Base-by-base conservation (phyloP, 2,888 invertebrate species). In the Petrolisthes cinctipes region DNA sequence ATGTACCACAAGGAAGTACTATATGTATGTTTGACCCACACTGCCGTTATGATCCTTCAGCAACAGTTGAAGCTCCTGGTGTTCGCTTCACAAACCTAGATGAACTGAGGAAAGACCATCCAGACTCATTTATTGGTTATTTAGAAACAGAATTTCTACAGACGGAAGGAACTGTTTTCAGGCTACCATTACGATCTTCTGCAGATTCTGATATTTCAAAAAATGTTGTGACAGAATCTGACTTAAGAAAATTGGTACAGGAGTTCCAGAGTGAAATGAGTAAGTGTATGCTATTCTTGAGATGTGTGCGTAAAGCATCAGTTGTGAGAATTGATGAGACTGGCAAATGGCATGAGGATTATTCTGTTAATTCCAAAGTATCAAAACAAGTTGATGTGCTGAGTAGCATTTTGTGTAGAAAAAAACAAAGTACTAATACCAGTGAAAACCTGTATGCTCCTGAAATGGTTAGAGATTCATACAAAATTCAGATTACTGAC, bases 21-120 rank as follows among this genome's bases (percentile, higher is more conserved):
- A 61, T 86, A 5, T 86, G 86, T 51, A 82, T 86, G 82, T 86
- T 86, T 86, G 86, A 86, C 66, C 86, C 86, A 54, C 86, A 86
- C 54, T 86, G 86, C 20, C 51, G 68, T 73, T 86, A 82, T 56
- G 86, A 86, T 66, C 76, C 82, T 23, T 4, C 11, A 4, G 86
- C 86, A 53, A 78, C 82, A 5, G 57, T 20, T 17, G 76, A 82
- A 9, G 51, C 11, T 9, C 86, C 86, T 14, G 86, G 86, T 23
- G 80, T 82, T 5, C 86, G 68, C 17, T 78, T 82, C 57, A 56
- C 56, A 54, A 78, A 78, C 61, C 20, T 86, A 56, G 20, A 53
- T 37, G 68, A 82, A 53, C 66, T 86, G 71, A 61, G 86, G 51
- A n/a, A 68, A 37, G 82, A 82, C 76, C 66, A 86, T 23, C 86